Percentiles rank a stretch among this genome's conserved stretches.
Evolutionary conservation across 2,797 vertebrate species (phyloP).

Genomic region (Alauda arvensis): DNA sequence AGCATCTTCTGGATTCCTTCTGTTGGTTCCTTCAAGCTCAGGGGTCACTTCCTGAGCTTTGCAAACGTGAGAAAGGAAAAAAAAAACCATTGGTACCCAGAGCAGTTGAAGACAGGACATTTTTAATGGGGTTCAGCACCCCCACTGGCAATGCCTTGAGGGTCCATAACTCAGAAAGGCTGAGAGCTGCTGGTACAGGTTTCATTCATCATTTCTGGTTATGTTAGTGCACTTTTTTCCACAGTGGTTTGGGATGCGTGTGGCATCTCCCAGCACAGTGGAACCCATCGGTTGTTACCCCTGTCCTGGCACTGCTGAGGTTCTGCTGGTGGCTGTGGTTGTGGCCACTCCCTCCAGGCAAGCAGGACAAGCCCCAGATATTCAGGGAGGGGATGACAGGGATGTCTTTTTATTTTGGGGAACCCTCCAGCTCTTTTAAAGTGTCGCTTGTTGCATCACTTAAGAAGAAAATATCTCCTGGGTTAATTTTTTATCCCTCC

Average conservation of each 20-base stretch:
- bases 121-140: not conserved
- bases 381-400: not conserved
- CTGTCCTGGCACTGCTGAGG: not conserved
- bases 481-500: not conserved
- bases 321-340: not conserved
- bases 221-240: conserved; percentile 54
- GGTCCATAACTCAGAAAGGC: not conserved
- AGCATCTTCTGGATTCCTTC: not conserved
- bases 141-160: not conserved
- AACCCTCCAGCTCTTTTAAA: not conserved
- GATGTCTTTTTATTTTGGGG: not conserved
- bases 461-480: not conserved
- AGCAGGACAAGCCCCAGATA: not conserved
- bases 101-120: not conserved
- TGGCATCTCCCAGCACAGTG: not conserved
- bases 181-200: not conserved
- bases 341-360: not conserved
- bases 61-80: not conserved
- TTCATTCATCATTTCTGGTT: conserved; percentile 6
- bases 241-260: not conserved
- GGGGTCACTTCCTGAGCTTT: not conserved
- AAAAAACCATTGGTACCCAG: not conserved
- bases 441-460: not conserved
- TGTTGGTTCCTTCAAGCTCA: not conserved
- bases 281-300: conserved; percentile 9